Evolutionary conservation across 2,888 invertebrate genomes (phyloP), one percentile per base, ranked within the genome.

Genomic region (Caenorhabditis sp.): DNA sequence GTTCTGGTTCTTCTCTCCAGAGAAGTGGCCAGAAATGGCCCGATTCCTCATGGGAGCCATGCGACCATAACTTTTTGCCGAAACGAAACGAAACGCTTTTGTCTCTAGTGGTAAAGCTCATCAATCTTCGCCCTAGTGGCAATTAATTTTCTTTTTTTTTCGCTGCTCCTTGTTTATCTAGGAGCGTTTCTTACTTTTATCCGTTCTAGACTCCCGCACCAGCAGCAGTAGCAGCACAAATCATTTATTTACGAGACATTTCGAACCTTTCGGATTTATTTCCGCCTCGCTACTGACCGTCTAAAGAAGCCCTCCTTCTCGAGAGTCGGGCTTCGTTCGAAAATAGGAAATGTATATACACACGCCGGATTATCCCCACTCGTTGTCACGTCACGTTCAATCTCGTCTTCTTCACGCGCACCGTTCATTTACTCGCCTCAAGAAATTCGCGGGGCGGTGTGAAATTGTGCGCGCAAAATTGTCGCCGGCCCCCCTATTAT

Each of bases 381-480:
- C 7, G 45, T 30, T 24, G 37, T 46, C 56, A 56, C 56, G 37
- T 66, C 56, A 61, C 8, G 11, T 39, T 15, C 30, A 8, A 55
- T 65, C 17, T 65, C 46, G 27, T 53, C 45, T 27, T 35, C 43
- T 20, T 20, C 27, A 13, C 15, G 24, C 27, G 20, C 45, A 39
- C 62, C 27, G 17, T 55, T 45, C 27, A 6, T 8, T 43, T 22
- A 30, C 43, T n/a, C n/a, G n/a, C n/a, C n/a, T 52, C 52, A 32
- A n/a, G 35, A 52, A 58, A 45, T 45, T 58, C 45, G 58, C n/a
- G n/a, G n/a, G n/a, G n/a, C n/a, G n/a, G n/a, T n/a, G 66, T 70
- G 70, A 70, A 70, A 70, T 70, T 70, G 70, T 52, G 59, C 70
- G 59, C 30, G n/a, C 52, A 59, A 70, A 70, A 59, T 59, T 52